Percentiles rank a stretch among this genome's conserved stretches.
phyloP scores from a whole-genome alignment of 2,113 vertebrate species.

The Podilymbus podiceps region DNA sequence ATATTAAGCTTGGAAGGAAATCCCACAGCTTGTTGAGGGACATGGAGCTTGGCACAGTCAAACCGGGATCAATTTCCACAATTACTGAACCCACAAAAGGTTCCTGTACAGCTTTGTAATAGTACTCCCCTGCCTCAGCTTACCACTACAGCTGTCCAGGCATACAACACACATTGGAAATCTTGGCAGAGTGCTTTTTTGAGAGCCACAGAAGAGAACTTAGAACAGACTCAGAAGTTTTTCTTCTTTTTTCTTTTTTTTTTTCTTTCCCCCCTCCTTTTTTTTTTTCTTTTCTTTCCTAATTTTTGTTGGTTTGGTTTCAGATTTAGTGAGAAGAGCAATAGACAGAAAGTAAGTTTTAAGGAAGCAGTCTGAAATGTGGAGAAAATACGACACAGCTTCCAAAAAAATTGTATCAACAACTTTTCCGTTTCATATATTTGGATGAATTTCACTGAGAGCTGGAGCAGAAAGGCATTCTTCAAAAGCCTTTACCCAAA shows the following conservation, averaged over 20 bases:
- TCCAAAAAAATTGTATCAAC: constrained; percentile 23
- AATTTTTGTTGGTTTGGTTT: not conserved
- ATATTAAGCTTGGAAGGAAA: not conserved
- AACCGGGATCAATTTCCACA: not conserved
- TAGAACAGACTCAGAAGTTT: not conserved
- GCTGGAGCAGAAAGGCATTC: constrained; percentile 32
- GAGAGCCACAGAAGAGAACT: not conserved
- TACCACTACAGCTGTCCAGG: not conserved
- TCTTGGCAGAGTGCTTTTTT: not conserved
- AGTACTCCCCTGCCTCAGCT: not conserved
- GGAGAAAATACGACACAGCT: not conserved
- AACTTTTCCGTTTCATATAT: not conserved
- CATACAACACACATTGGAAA: not conserved
- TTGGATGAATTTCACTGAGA: constrained; percentile 22
- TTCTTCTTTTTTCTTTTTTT: no score
- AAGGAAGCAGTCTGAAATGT: not conserved
- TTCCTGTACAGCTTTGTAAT: not conserved
- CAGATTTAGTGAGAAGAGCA: not conserved
- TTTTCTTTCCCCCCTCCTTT: no score
- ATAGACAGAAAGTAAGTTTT: not conserved
- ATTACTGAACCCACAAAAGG: not conserved
- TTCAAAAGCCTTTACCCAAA: constrained; percentile 21
- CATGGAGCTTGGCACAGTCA: not conserved
- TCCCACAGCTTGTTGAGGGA: not conserved
- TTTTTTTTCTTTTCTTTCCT: no score